Base-by-base conservation (phyloP, 2,113 vertebrate genomes). In the Cettia cetti region DNA sequence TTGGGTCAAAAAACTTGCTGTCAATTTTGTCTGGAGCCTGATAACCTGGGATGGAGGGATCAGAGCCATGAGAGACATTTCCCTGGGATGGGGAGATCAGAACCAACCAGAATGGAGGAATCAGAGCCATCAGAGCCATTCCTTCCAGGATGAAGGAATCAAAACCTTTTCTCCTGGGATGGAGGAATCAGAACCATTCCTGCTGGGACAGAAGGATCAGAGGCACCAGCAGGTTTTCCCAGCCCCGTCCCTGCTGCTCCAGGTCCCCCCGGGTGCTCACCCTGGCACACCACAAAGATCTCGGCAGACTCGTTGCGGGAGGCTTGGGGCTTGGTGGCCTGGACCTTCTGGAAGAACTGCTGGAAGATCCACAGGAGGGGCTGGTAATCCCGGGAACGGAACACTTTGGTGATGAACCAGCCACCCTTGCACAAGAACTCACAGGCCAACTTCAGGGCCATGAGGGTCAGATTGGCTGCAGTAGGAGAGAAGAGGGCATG, bases 261-360 rank as follows among this genome's bases (percentile, higher is more conserved):
- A 53, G 15, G 3, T 17, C 6, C 10, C 13, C 6, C 6, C 0
- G 0, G 20, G 6, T 2, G 9, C 97, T 96, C 60, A 99, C 99
- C 99, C 89, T 99, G 99, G 89, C 99, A 99, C 89, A 99, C 96
- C n/a, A 99, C 99, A 19, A 99, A 99, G 96, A 99, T 99, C 97
- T 99, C 99, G 2, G 99, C 99, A 0, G 99, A 99, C 92, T 99
- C 99, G 0, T 99, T 99, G 71, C 99, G 98, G 5, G 99, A 99
- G 1, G 99, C 99, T 86, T 99, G 99, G 0, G 99, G 99, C 42
- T 99, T 99, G 71, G 99, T 99, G 93, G 99, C 98, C 92, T 99
- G 99, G 23, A 99, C 99, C 70, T 98, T 99, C 84, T 91, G 98
- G 96, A 99, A 99, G 82, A 99, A 98, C 97, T 99, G 99, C 97